phyloP scores from a whole-genome alignment of 2,113 vertebrate genomes.

The Jaculus jaculus region DNA sequence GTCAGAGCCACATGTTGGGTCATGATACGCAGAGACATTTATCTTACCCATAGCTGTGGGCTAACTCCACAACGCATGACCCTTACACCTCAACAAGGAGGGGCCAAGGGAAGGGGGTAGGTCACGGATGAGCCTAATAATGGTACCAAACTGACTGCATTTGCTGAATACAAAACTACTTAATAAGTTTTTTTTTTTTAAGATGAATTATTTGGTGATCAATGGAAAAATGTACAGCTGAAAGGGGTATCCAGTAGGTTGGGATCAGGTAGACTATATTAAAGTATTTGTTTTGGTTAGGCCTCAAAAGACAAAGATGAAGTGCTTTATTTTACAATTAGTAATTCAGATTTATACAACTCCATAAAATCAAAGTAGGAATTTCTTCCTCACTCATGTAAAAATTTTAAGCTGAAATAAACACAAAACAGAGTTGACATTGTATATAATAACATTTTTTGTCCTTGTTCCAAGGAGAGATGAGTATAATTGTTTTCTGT shows the following conservation, averaged over 20 bases:
- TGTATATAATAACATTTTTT: background rate
- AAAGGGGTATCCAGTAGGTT: background rate
- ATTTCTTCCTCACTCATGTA: constrained; percentile 7
- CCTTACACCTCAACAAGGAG: no score
- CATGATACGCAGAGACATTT: no score
- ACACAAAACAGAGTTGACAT: constrained; percentile 23
- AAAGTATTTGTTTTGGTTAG: background rate
- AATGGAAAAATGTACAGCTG: background rate
- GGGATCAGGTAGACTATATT: background rate
- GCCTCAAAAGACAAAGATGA: background rate
- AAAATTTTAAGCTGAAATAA: background rate
- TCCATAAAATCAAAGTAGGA: background rate
- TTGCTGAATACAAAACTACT: no score
- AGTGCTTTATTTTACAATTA: constrained; percentile 22
- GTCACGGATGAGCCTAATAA: no score
- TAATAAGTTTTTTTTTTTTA: no score
- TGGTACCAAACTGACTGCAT: no score
- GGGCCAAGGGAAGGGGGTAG: no score
- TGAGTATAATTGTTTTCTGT: background rate
- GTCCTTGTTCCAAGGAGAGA: background rate
- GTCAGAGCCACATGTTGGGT: no score
- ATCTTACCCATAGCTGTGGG: no score
- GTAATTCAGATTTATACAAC: background rate
- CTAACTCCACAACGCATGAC: no score
- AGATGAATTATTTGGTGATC: background rate